Evolutionary conservation across 92 coral and sea anemone genomes (phyloP).

Genomic region (Bergia puertoricense): DNA sequence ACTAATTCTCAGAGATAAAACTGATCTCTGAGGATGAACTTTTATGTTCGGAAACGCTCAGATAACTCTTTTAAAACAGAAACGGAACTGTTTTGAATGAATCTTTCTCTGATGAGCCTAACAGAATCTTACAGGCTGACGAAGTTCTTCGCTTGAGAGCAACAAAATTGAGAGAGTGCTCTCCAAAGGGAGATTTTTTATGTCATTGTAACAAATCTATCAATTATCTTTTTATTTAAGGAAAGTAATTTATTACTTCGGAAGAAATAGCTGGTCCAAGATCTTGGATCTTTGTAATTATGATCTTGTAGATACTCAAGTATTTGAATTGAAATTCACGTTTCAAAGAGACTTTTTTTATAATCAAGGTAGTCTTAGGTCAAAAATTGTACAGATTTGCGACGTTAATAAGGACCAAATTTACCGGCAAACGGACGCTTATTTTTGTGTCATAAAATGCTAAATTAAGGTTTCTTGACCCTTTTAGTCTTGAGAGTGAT

Average conservation of each 20-base stretch:
- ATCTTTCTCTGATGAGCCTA: background rate
- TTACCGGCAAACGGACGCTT: too few species aligned
- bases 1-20: too few species aligned
- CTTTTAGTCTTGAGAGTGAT: background rate
- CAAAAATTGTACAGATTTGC: background rate
- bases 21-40: too few species aligned
- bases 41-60: too few species aligned
- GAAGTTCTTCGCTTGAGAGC: background rate
- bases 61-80: background rate
- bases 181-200: background rate
- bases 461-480: background rate
- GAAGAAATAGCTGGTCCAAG: background rate
- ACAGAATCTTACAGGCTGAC: background rate
- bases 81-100: background rate
- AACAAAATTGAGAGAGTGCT: background rate
- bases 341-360: background rate
- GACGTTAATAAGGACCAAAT: background rate
- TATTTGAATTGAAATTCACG: background rate
- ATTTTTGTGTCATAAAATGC: background rate
- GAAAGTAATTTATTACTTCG: conserved; percentile 2
- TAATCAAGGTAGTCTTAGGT: background rate
- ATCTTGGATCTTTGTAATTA: conserved; percentile 4
- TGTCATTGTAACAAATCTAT: background rate
- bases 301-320: background rate
- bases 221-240: background rate